Percentiles rank a stretch among this genome's conserved stretches.
These are phyloP conservation scores for Drosophila paramelanica DNA, from an alignment of 2,888 invertebrate species.

Conservation along the genomic window DNA sequence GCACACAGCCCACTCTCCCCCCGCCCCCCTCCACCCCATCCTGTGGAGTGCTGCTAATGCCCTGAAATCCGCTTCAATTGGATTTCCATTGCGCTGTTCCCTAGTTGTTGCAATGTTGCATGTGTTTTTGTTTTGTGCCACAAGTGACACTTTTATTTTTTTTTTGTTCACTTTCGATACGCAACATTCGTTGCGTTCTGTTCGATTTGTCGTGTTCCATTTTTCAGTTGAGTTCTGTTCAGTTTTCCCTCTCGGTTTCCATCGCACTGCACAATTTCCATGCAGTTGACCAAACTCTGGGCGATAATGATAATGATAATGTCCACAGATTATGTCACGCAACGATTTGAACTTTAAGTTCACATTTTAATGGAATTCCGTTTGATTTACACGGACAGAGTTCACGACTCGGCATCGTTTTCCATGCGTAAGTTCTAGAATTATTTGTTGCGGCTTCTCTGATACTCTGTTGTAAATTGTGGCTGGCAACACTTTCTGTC, in stretches of 20 bases:
- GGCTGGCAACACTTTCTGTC: not conserved
- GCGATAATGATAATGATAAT: constrained; percentile 70
- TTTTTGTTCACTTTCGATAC: constrained; percentile 67
- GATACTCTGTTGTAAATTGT: constrained; percentile 8
- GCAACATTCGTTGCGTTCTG: constrained; percentile 57
- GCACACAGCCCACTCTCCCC: not conserved
- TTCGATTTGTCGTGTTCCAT: constrained; percentile 31
- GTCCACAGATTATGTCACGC: constrained; percentile 78
- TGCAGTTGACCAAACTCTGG: constrained; percentile 60
- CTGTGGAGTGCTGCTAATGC: constrained; percentile 46
- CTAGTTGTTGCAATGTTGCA: constrained; percentile 7
- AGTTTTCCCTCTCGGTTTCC: constrained; percentile 33
- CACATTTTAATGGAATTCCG: constrained; percentile 79
- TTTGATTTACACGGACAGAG: constrained; percentile 73
- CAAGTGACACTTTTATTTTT: constrained; percentile 50
- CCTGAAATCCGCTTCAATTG: constrained; percentile 79
- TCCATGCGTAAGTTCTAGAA: constrained; percentile 22
- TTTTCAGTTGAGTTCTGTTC: constrained; percentile 5
- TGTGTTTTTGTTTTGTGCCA: constrained; percentile 34
- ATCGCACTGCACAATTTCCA: constrained; percentile 49
- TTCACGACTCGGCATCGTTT: constrained; percentile 68
- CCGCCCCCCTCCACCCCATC: constrained; percentile 2
- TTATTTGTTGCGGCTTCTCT: constrained; percentile 34
- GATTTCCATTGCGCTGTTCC: constrained; percentile 52
- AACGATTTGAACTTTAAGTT: constrained; percentile 78